These are phyloP conservation scores for Amphiprion clarkii DNA, from an alignment of 2,797 vertebrate genomes.

Conservation along the genomic window DNA sequence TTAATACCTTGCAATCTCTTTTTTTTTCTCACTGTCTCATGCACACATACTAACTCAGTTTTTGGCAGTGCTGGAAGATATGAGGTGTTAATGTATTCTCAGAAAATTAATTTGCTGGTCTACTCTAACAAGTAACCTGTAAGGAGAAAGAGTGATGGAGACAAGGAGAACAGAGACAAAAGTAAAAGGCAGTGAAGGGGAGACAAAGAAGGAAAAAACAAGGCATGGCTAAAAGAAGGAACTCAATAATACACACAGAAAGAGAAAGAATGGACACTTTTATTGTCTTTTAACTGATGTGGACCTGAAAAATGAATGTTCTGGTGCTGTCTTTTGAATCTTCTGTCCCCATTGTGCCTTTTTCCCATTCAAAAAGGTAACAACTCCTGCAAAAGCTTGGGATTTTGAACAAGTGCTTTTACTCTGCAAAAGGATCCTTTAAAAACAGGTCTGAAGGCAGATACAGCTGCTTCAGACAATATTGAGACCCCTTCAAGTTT, in stretches of 20 bases:
- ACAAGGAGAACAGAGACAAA: neutral
- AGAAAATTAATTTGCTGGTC: conserved; percentile 57
- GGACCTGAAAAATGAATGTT: conserved; percentile 31
- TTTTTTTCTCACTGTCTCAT: neutral
- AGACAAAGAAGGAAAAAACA: neutral
- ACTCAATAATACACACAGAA: neutral
- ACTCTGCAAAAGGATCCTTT: neutral
- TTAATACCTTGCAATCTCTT: conserved; percentile 52
- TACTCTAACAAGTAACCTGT: conserved; percentile 36
- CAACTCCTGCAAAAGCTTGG: conserved; percentile 7
- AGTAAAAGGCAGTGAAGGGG: neutral
- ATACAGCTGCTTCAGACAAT: neutral
- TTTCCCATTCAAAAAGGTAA: neutral
- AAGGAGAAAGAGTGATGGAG: neutral
- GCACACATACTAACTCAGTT: neutral
- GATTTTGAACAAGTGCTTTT: conserved; percentile 19
- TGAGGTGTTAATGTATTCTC: conserved; percentile 54
- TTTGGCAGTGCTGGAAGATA: conserved; percentile 26
- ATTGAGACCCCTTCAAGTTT: no score
- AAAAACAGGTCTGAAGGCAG: neutral
- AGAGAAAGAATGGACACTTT: neutral
- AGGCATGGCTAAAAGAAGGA: neutral
- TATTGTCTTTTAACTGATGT: conserved; percentile 15
- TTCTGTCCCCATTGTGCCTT: neutral
- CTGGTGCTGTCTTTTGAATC: conserved; percentile 24